Percentiles rank a stretch among this genome's conserved stretches.
phyloP scores from a whole-genome alignment of 1,140 invertebrate genomes.

The Microplitis mediator region DNA sequence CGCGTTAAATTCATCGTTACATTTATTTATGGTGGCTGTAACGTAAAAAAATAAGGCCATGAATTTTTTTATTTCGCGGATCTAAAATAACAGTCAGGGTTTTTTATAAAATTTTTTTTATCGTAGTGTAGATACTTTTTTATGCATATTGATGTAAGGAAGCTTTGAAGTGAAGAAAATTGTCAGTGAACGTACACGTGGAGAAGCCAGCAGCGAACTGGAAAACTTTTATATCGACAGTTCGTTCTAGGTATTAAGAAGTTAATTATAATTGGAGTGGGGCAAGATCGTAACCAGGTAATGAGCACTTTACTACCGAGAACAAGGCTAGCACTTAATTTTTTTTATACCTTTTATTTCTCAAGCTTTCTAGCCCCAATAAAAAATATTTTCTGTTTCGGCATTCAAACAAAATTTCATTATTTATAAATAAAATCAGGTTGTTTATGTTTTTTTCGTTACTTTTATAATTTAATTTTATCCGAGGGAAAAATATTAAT shows the following conservation, averaged over 20 bases:
- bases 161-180: conserved; percentile 1
- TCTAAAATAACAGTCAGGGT: neutral
- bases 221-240: conserved; percentile 28
- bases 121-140: neutral
- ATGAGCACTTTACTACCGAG: conserved; percentile 25
- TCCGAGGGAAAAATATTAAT: neutral
- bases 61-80: no score
- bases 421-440: neutral
- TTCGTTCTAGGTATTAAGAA: conserved; percentile 7
- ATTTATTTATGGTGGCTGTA: neutral
- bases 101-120: neutral
- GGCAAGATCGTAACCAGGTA: conserved; percentile 23
- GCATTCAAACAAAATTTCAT: neutral
- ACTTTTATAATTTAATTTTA: neutral
- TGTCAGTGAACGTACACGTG: neutral
- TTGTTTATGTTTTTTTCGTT: neutral
- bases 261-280: conserved; percentile 33
- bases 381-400: neutral
- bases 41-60: neutral
- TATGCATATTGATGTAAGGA: neutral
- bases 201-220: neutral
- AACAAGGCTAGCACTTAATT: neutral
- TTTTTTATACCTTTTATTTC: neutral
- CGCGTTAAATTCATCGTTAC: neutral
- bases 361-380: neutral